phyloP scores from a whole-genome alignment of 2,888 invertebrate species.

The Stenolophus ochropezus region DNA sequence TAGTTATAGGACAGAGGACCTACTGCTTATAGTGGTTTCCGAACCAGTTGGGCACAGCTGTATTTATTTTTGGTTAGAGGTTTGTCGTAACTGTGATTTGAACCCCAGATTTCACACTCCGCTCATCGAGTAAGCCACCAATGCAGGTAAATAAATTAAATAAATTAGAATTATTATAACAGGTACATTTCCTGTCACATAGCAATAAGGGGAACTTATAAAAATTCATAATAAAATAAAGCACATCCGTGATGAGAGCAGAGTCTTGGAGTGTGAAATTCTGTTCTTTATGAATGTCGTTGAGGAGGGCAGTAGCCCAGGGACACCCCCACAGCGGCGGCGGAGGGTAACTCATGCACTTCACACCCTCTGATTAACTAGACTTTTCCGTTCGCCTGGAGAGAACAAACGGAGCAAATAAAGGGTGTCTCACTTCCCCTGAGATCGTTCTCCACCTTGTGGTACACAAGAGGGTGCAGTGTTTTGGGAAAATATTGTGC shows the following conservation, averaged over 20 bases:
- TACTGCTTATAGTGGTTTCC: too few relatives aligned
- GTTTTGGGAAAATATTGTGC: background rate
- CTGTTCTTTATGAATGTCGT: conserved; percentile 14
- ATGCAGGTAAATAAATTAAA: too few relatives aligned
- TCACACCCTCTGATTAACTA: conserved; percentile 49
- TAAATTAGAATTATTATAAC: background rate
- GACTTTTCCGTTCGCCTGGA: conserved; percentile 41
- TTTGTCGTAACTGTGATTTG: too few relatives aligned
- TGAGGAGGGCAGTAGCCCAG: conserved; percentile 1
- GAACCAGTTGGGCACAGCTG: too few relatives aligned
- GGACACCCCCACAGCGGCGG: background rate
- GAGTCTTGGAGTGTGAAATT: conserved; percentile 34
- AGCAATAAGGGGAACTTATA: background rate
- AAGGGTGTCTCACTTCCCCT: background rate
- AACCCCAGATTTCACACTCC: too few relatives aligned
- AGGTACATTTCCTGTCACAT: background rate
- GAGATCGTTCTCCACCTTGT: background rate
- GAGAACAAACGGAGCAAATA: conserved; percentile 45
- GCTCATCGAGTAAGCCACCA: too few relatives aligned
- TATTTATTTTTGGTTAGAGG: too few relatives aligned
- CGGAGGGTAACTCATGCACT: conserved; percentile 41
- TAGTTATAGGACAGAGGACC: too few relatives aligned
- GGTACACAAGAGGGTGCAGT: background rate
- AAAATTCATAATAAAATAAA: conserved; percentile 17
- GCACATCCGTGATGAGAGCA: background rate